phyloP scores from a whole-genome alignment of 2,113 vertebrate species.

The Paraplagusia blochii region DNA sequence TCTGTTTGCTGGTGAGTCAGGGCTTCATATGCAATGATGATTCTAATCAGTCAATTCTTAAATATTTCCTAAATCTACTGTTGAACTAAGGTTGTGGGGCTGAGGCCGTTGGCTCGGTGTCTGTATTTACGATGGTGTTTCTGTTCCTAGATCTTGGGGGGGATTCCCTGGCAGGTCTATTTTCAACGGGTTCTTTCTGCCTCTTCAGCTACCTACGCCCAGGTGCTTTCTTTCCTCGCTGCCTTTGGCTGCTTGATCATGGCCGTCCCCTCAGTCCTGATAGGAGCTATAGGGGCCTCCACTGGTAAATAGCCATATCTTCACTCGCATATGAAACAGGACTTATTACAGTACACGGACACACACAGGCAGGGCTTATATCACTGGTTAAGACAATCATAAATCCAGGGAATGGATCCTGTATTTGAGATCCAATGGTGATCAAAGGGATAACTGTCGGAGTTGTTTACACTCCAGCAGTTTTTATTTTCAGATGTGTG shows the following conservation, averaged over 20 bases:
- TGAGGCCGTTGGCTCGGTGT: slow-evolving; percentile 17
- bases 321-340: neutral
- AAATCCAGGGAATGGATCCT: slow-evolving; percentile 48
- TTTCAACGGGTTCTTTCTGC: slow-evolving; percentile 97
- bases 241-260: slow-evolving; percentile 94
- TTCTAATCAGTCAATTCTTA: too few species aligned
- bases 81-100: neutral
- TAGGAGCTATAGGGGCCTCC: slow-evolving; percentile 94
- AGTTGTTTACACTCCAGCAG: slow-evolving; percentile 40
- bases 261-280: slow-evolving; percentile 90
- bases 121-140: slow-evolving; percentile 62
- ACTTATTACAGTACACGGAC: too few species aligned
- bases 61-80: too few species aligned
- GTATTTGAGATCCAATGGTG: slow-evolving; percentile 42
- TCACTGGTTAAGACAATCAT: slow-evolving; percentile 45
- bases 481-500: slow-evolving; percentile 47
- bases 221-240: slow-evolving; percentile 93
- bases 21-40: too few species aligned
- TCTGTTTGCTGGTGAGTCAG: slow-evolving; percentile 85
- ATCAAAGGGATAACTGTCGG: slow-evolving; percentile 48
- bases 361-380: slow-evolving; percentile 36
- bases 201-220: slow-evolving; percentile 95
- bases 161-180: slow-evolving; percentile 98
- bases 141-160: slow-evolving; percentile 87
- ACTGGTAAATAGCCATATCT: slow-evolving; percentile 78